phyloP scores from a whole-genome alignment of 2,113 vertebrate genomes.

The Paedocypris sp. region DNA sequence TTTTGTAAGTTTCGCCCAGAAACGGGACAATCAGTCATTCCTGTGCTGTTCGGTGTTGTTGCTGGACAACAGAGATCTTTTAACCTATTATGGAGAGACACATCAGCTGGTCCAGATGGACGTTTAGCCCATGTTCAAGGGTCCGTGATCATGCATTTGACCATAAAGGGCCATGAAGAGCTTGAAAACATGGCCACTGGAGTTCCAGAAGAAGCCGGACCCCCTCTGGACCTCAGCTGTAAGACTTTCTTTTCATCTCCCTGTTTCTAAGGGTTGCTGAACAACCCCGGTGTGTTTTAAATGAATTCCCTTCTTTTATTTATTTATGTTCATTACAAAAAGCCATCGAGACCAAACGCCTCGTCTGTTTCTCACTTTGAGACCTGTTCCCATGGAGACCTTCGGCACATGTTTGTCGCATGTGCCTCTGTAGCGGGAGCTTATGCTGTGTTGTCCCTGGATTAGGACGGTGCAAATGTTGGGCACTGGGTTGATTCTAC shows the following conservation, averaged over 20 bases:
- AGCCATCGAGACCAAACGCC: slow-evolving; percentile 39
- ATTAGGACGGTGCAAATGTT: slow-evolving; percentile 33
- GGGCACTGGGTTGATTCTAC: slow-evolving; percentile 28
- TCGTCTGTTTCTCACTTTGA: slow-evolving; percentile 34
- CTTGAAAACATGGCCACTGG: background rate
- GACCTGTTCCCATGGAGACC: background rate
- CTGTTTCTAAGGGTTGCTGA: slow-evolving; percentile 29
- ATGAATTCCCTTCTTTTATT: slow-evolving; percentile 47
- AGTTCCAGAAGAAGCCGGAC: slow-evolving; percentile 4
- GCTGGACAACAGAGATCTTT: background rate
- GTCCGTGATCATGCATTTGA: slow-evolving; percentile 9
- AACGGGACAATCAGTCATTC: background rate
- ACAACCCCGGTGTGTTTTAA: slow-evolving; percentile 46
- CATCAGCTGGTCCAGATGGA: background rate
- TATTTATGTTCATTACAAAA: slow-evolving; percentile 52
- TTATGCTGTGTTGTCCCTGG: slow-evolving; percentile 37
- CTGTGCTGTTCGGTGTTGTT: background rate
- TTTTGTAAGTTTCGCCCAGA: background rate
- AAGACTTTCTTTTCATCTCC: slow-evolving; percentile 32
- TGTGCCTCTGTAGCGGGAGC: slow-evolving; percentile 12
- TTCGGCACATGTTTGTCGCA: slow-evolving; percentile 21
- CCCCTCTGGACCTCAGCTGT: slow-evolving; percentile 20
- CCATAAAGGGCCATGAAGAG: slow-evolving; percentile 19
- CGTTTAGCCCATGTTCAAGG: background rate
- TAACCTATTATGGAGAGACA: background rate